These are phyloP conservation scores for Gryllus bimaculatus DNA, from an alignment of 1,140 invertebrate genomes.

Conservation along the genomic window DNA sequence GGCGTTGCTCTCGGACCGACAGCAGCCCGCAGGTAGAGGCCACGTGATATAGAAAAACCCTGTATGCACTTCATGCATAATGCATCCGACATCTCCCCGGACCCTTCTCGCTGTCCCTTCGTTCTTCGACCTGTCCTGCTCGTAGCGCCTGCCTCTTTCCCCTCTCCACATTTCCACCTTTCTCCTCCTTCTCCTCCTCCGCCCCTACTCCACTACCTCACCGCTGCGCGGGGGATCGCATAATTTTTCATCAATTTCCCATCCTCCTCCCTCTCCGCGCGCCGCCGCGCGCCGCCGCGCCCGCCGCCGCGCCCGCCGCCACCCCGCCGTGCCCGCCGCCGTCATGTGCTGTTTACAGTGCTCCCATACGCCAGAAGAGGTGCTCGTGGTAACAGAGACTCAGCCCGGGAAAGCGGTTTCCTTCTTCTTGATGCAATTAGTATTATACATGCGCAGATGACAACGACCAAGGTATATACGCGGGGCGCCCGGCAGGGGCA, in stretches of 20 bases:
- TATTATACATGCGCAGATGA: neutral
- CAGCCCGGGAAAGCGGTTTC: neutral
- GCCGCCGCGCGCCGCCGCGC: too few species aligned
- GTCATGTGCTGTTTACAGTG: neutral
- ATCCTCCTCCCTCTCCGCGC: neutral
- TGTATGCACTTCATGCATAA: neutral
- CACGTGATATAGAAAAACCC: neutral
- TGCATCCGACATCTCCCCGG: neutral
- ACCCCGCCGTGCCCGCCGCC: too few species aligned
- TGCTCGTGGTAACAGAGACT: neutral
- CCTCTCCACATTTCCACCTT: too few species aligned
- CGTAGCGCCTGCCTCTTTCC: too few species aligned
- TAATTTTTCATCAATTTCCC: neutral
- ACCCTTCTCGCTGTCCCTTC: too few species aligned
- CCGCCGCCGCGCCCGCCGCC: too few species aligned
- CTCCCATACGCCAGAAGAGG: neutral
- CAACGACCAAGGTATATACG: neutral
- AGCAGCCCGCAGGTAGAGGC: neutral
- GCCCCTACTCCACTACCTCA: too few species aligned
- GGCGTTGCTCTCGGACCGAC: neutral
- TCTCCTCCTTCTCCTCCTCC: too few species aligned
- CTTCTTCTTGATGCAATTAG: neutral
- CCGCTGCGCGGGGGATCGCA: neutral
- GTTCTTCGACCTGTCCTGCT: too few species aligned
- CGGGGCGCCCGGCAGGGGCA: neutral